Evolutionary conservation across 2,797 vertebrate genomes (phyloP).

Genomic region (Meriones psammophilus): DNA sequence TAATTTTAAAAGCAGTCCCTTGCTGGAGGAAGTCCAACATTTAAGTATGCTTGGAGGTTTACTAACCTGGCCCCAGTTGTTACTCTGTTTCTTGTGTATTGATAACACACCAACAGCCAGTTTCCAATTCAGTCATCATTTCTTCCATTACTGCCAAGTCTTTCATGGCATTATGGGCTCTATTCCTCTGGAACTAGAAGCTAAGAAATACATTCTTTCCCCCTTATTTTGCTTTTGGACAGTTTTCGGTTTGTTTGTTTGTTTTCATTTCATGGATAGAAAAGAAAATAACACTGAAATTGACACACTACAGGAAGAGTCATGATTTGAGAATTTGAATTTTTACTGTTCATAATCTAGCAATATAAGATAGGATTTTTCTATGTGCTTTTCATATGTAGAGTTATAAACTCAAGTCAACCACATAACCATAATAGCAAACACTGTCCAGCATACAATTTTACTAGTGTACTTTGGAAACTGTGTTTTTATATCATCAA

Average conservation of each 20-base stretch:
- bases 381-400: neutral
- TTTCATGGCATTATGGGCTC: neutral
- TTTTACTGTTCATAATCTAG: neutral
- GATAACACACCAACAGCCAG: neutral
- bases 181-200: neutral
- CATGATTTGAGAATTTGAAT: neutral
- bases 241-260: neutral
- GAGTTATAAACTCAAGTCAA: neutral
- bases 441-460: too few species aligned
- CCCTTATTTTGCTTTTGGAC: neutral
- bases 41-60: accelerated
- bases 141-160: neutral
- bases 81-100: neutral
- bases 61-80: neutral
- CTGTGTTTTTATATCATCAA: neutral
- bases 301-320: neutral
- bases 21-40: neutral
- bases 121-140: neutral
- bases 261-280: neutral
- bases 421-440: neutral
- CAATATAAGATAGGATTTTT: neutral
- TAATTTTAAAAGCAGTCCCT: neutral
- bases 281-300: neutral
- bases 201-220: neutral
- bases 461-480: neutral